phyloP scores from a whole-genome alignment of 2,888 invertebrate species.

The Eupelmus urozonus region DNA sequence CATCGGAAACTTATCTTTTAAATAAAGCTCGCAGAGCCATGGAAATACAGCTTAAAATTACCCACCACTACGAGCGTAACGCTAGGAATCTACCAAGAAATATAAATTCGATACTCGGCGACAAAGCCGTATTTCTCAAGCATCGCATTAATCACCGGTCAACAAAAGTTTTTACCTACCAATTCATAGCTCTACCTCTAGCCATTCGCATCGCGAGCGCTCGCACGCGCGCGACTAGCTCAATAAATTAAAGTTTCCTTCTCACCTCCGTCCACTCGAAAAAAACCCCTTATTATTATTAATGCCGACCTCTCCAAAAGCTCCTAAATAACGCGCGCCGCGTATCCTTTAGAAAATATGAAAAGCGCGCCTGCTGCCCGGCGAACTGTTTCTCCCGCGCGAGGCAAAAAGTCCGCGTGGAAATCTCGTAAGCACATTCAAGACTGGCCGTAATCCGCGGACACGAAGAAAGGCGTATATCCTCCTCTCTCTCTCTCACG shows the following conservation, averaged over 20 bases:
- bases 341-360: slow-evolving; percentile 27
- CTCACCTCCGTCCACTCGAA: too few relatives aligned
- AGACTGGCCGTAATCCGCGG: not conserved
- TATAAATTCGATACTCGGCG: too few relatives aligned
- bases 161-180: not conserved
- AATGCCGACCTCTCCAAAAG: slow-evolving; percentile 5
- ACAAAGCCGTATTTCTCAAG: not conserved
- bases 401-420: not conserved
- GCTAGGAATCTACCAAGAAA: too few relatives aligned
- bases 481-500: too few relatives aligned
- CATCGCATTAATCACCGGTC: not conserved
- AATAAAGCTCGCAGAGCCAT: too few relatives aligned
- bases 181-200: not conserved
- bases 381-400: slow-evolving; percentile 8
- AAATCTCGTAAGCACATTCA: slow-evolving; percentile 12
- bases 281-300: not conserved
- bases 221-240: not conserved
- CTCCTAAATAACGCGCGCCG: slow-evolving; percentile 33
- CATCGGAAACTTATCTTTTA: too few relatives aligned
- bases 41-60: too few relatives aligned
- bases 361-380: not conserved
- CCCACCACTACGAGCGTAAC: too few relatives aligned
- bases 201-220: too few relatives aligned
- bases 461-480: too few relatives aligned
- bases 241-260: not conserved